phyloP scores from a whole-genome alignment of 2,888 invertebrate genomes.

The Melieria crassipennis region DNA sequence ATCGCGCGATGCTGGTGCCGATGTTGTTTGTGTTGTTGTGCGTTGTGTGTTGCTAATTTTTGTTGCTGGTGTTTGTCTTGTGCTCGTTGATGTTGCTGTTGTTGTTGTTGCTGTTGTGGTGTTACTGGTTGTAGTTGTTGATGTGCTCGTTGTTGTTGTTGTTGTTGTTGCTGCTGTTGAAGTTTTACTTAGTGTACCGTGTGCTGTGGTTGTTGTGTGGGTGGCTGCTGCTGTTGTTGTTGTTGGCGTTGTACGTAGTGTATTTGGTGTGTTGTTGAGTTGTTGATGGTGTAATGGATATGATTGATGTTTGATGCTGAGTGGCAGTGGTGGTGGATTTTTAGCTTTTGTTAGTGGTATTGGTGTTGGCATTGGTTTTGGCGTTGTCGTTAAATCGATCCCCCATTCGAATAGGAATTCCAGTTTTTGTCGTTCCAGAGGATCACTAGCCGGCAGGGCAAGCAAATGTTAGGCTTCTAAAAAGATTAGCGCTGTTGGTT shows the following conservation, averaged over 20 bases:
- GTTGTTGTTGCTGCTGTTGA: slow-evolving; percentile 30
- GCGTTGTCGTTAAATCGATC: slow-evolving; percentile 64
- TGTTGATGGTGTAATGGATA: slow-evolving; percentile 42
- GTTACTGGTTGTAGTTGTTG: slow-evolving; percentile 29
- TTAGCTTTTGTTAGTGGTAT: slow-evolving; percentile 63
- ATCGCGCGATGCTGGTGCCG: slow-evolving; percentile 37
- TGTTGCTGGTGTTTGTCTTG: slow-evolving; percentile 27
- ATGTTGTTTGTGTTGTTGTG: slow-evolving; percentile 31
- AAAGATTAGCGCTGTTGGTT: slow-evolving; percentile 90
- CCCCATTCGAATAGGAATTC: slow-evolving; percentile 63
- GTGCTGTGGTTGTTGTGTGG: slow-evolving; percentile 20
- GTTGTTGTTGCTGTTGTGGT: slow-evolving; percentile 50
- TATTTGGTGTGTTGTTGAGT: slow-evolving; percentile 28
- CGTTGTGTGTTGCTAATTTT: slow-evolving; percentile 30
- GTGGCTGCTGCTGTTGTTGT: slow-evolving; percentile 18
- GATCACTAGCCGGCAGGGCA: slow-evolving; percentile 82
- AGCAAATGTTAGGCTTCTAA: slow-evolving; percentile 93
- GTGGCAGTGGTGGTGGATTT: slow-evolving; percentile 67
- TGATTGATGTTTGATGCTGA: slow-evolving; percentile 44
- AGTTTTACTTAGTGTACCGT: slow-evolving; percentile 19
- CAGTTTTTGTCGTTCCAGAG: slow-evolving; percentile 61
- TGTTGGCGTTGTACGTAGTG: slow-evolving; percentile 19
- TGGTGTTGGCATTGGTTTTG: slow-evolving; percentile 64
- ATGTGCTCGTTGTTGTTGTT: slow-evolving; percentile 40
- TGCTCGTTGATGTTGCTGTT: slow-evolving; percentile 40